Conservation (phyloP, 2,113 vertebrate genomes). For the Spea multiplicata region DNA sequence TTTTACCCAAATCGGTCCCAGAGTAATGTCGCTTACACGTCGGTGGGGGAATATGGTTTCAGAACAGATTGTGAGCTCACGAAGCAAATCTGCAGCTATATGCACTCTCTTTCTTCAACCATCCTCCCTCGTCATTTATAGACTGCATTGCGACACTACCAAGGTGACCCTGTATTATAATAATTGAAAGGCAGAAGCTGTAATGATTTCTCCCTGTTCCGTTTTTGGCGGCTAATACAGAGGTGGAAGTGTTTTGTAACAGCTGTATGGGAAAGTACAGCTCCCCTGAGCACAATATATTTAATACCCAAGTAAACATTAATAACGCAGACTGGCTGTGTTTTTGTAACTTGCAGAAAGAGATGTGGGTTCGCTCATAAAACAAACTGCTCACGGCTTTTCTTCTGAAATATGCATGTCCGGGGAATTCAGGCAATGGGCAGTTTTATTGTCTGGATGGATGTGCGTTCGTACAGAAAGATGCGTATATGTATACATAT, state of each 20-base stretch:
- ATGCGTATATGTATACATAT: conserved; percentile 11
- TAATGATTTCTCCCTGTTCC: conserved; percentile 47
- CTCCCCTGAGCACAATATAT: conserved; percentile 45
- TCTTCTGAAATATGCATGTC: conserved; percentile 42
- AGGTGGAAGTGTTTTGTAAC: conserved; percentile 47
- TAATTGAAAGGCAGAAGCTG: conserved; percentile 47
- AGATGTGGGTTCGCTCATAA: conserved; percentile 44
- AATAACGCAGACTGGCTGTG: conserved; percentile 47
- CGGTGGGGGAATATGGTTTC: not conserved
- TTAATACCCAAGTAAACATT: conserved; percentile 50
- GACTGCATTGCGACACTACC: conserved; percentile 48
- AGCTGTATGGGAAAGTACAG: conserved; percentile 45
- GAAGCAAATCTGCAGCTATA: conserved; percentile 11
- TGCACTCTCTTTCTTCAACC: conserved; percentile 24
- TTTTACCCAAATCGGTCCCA: not conserved
- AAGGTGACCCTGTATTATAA: conserved; percentile 49
- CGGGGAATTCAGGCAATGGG: conserved; percentile 30
- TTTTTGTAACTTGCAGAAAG: conserved; percentile 47
- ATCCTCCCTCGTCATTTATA: conserved; percentile 44
- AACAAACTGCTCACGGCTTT: conserved; percentile 44
- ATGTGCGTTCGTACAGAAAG: conserved; percentile 31
- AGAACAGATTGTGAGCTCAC: not conserved
- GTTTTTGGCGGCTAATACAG: conserved; percentile 47
- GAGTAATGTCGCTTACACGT: not conserved
- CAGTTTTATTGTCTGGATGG: conserved; percentile 39